These are phyloP conservation scores for Amphipoea lucens DNA, from an alignment of 2,888 invertebrate species.

Conservation along the genomic window DNA sequence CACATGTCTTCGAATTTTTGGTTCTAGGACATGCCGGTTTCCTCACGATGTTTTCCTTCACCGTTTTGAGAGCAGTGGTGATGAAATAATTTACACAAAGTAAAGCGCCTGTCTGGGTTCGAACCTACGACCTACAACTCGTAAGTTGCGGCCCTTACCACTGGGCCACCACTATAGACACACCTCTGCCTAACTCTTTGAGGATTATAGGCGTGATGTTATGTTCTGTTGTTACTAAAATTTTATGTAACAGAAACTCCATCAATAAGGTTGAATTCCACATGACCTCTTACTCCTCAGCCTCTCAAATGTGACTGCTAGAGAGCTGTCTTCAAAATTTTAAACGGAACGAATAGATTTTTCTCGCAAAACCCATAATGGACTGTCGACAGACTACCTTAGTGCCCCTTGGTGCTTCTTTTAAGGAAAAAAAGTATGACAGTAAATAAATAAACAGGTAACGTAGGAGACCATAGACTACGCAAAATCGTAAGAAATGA, in stretches of 20 bases:
- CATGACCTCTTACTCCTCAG: no score
- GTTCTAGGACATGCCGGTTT: no score
- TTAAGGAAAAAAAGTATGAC: background rate
- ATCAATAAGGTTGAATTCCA: background rate
- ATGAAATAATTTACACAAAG: no score
- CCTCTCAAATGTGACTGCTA: background rate
- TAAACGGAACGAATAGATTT: background rate
- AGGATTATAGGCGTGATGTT: background rate
- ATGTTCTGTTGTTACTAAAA: background rate
- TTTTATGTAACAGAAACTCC: no score
- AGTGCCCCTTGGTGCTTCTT: slow-evolving; percentile 7
- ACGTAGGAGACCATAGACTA: background rate
- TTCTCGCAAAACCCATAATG: background rate
- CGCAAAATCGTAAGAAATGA: slow-evolving; percentile 30
- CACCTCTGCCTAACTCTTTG: background rate
- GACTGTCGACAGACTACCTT: background rate
- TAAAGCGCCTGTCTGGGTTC: no score
- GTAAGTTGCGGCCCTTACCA: no score
- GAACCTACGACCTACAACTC: no score
- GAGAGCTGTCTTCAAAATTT: background rate
- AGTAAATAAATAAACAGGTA: slow-evolving; percentile 24
- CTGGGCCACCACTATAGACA: no score
- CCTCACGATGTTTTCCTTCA: no score
- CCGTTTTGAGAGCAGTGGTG: no score
- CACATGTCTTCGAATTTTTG: no score